Base-by-base conservation (phyloP, 2,888 invertebrate genomes). In the Sthenelais limicola region DNA sequence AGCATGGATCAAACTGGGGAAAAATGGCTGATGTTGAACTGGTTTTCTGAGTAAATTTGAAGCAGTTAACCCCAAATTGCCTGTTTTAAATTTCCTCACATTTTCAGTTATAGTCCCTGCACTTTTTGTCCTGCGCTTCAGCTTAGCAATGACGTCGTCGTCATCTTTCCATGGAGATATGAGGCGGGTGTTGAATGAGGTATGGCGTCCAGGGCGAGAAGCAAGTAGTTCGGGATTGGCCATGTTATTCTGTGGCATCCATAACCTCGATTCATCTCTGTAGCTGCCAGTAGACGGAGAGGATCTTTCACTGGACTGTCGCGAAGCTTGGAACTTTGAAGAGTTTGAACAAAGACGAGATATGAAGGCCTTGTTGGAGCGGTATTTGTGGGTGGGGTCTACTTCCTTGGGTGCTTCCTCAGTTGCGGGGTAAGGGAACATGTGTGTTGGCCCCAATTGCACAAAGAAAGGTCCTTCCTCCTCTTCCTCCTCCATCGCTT, bases 151-250 rank as follows among this genome's bases (percentile, higher is more conserved):
- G 3, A 58, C 35, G 4, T 38, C 43, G 21, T 67, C 67, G 26
- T 67, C 67, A 24, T 67, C 67, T 47, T 67, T 67, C 67, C 67
- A 67, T 21, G 67, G 67, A 3, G 67, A 67, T 35, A 67, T 67
- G 26, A 67, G 43, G 12, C 67, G 67, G 15, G 47, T 67, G 3
- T 38, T 3, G 5, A 35, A 24, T 7, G 58, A 58, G 5, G 58
- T 35, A 38, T 32, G 35, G 38, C 58, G 58, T 21, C 35, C 58
- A n/a, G n/a, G 33, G 9, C n/a, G 58, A 43, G 12, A 18, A n/a
- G n/a, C n/a, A n/a, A n/a, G n/a, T n/a, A n/a, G n/a, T n/a, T n/a
- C n/a, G n/a, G n/a, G n/a, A n/a, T n/a, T n/a, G n/a, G n/a, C n/a
- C n/a, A n/a, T n/a, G n/a, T n/a, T n/a, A n/a, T n/a, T n/a, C n/a